These are phyloP conservation scores for Baccha elongata DNA, from an alignment of 2,888 invertebrate species.

Conservation along the genomic window DNA sequence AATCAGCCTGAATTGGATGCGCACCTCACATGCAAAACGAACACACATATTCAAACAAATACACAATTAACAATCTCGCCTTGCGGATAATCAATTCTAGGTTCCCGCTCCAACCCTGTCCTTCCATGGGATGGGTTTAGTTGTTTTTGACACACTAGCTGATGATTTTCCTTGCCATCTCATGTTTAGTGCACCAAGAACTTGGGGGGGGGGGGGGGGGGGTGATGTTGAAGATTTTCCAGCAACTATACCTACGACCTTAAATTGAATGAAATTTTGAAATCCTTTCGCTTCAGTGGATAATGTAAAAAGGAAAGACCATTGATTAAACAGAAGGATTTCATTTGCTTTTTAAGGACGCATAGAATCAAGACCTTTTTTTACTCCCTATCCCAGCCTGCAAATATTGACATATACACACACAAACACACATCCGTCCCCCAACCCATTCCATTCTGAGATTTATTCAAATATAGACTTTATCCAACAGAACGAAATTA, in stretches of 20 bases:
- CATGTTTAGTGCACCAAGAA: slow-evolving; percentile 8
- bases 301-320: slow-evolving; percentile 50
- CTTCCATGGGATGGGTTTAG: not conserved
- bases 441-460: not conserved
- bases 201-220: slow-evolving; percentile 11
- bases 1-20: no score
- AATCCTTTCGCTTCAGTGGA: slow-evolving; percentile 55
- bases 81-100: not conserved
- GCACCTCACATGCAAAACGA: not conserved
- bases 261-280: slow-evolving; percentile 52
- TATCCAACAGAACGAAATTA: slow-evolving; percentile 32
- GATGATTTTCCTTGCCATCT: not conserved
- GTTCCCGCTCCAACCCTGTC: not conserved
- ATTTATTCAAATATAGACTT: slow-evolving; percentile 33
- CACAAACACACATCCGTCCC: not conserved
- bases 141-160: not conserved
- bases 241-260: slow-evolving; percentile 6
- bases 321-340: slow-evolving; percentile 55
- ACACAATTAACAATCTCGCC: not conserved
- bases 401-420: slow-evolving; percentile 13
- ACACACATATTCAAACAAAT: not conserved
- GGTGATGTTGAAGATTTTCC: slow-evolving; percentile 7
- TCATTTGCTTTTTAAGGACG: slow-evolving; percentile 37
- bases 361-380: slow-evolving; percentile 3
- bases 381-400: not conserved